phyloP scores from a whole-genome alignment of 1,140 invertebrate species.

The Sipha flava region DNA sequence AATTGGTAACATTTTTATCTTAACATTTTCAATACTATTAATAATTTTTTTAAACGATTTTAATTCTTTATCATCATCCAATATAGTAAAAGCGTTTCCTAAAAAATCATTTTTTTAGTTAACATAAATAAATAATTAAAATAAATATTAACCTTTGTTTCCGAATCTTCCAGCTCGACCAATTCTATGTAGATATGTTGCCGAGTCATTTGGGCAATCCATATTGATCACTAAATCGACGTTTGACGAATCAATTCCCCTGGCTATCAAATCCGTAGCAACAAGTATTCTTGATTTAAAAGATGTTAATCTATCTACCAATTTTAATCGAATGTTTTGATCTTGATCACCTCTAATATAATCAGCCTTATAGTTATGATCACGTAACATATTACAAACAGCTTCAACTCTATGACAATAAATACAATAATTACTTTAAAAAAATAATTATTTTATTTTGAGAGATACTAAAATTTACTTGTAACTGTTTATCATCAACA shows the following conservation, averaged over 20 bases:
- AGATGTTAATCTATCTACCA: conserved; percentile 59
- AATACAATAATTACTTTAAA: not conserved
- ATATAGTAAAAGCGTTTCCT: conserved; percentile 28
- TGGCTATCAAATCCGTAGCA: conserved; percentile 80
- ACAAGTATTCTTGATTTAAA: conserved; percentile 63
- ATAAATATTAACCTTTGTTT: conserved; percentile 51
- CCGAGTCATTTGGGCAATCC: conserved; percentile 69
- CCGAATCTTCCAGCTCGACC: conserved; percentile 89
- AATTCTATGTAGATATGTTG: conserved; percentile 91
- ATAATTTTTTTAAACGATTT: conserved; percentile 10
- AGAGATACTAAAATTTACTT: no score
- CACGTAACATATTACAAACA: conserved; percentile 59
- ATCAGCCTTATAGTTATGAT: conserved; percentile 59
- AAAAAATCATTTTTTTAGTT: not conserved
- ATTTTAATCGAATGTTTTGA: conserved; percentile 66
- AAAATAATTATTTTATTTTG: no score
- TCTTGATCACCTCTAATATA: conserved; percentile 67
- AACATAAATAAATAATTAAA: not conserved
- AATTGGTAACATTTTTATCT: conserved; percentile 6
- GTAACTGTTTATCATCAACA: no score
- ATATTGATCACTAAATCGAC: conserved; percentile 91
- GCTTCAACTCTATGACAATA: conserved; percentile 53
- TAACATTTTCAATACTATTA: conserved; percentile 20
- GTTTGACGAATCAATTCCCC: conserved; percentile 84
- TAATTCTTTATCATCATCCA: conserved; percentile 27